These are phyloP conservation scores for Orthosia gracilis DNA, from an alignment of 2,888 invertebrate genomes.

Conservation along the genomic window DNA sequence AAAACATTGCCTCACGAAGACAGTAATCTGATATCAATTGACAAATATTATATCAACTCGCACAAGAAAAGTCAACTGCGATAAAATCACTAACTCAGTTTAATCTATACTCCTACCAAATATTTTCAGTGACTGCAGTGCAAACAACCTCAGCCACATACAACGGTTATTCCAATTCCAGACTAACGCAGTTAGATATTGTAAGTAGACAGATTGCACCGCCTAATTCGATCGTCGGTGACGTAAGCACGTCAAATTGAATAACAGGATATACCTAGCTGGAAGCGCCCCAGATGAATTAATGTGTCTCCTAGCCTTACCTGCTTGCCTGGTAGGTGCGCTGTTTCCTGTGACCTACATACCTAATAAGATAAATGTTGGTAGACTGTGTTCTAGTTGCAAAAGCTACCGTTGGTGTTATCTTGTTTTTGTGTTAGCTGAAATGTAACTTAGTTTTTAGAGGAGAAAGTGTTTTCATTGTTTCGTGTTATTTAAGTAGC, in stretches of 20 bases:
- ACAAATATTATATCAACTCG: too few species aligned
- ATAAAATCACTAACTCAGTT: not conserved
- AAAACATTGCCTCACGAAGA: too few species aligned
- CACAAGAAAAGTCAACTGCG: not conserved
- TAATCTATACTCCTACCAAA: too few species aligned
- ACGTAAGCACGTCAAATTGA: conserved; percentile 27
- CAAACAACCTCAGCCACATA: not conserved
- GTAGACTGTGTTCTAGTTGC: conserved; percentile 26
- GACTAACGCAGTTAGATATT: conserved; percentile 7
- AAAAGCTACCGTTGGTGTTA: not conserved
- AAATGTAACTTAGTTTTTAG: not conserved
- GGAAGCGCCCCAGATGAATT: conserved; percentile 15
- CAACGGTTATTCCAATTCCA: not conserved
- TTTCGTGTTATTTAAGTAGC: not conserved
- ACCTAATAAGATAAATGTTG: conserved; percentile 39
- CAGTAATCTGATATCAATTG: too few species aligned
- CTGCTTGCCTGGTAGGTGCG: conserved; percentile 9
- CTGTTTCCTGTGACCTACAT: conserved; percentile 29
- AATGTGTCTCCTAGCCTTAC: conserved; percentile 14
- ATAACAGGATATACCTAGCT: conserved; percentile 18
- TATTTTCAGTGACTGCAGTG: not conserved
- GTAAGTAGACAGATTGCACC: conserved; percentile 12
- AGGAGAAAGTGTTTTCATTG: not conserved
- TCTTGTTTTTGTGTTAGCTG: not conserved
- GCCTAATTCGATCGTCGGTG: conserved; percentile 30